Evolutionary conservation across 2,113 vertebrate species (phyloP), one percentile per base, ranked within the genome.

Genomic region (Cinclus cinclus): DNA sequence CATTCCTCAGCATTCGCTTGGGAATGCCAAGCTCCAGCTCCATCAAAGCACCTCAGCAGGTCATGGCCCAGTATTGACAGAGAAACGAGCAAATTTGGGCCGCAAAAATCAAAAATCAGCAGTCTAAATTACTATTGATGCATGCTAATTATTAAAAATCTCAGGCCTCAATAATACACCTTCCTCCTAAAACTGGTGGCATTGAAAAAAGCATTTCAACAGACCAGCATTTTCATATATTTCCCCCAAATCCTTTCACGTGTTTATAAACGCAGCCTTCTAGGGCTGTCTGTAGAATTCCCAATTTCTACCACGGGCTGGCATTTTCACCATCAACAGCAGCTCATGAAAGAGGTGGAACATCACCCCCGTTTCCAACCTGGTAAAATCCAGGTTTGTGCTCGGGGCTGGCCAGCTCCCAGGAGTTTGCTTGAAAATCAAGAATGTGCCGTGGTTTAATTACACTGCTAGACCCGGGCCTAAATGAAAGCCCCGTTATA

Each of bases 401-500:
- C 83, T 96, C 47, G 1, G 56, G 1, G 15, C 70, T 97, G 94
- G 95, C 91, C 3, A 55, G 71, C 56, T 86, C 96, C 95, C 96
- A 97, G 89, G 30, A 96, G 69, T 94, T 88, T 86, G 87, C 93
- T 95, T 92, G 83, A 80, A 95, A 96, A 84, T 86, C 94, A 97
- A 93, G 92, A 89, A 97, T 96, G 94, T 84, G 90, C 90, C 94
- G 24, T 6, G 78, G 87, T 88, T 95, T 96, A 94, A 85, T 94
- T 90, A 74, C 2, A 12, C 92, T 91, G 50, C 93, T 37, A 88
- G 91, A 83, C 80, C 78, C 55, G 79, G 84, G 37, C 25, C 52
- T 67, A 93, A 96, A 96, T 96, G 90, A 97, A 97, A 96, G 95
- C 73, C 83, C 90, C 73, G 83, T 94, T 96, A 94, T 96, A 73